These are phyloP conservation scores for Stenodema calcarata DNA, from an alignment of 2,888 invertebrate species.

Conservation along the genomic window DNA sequence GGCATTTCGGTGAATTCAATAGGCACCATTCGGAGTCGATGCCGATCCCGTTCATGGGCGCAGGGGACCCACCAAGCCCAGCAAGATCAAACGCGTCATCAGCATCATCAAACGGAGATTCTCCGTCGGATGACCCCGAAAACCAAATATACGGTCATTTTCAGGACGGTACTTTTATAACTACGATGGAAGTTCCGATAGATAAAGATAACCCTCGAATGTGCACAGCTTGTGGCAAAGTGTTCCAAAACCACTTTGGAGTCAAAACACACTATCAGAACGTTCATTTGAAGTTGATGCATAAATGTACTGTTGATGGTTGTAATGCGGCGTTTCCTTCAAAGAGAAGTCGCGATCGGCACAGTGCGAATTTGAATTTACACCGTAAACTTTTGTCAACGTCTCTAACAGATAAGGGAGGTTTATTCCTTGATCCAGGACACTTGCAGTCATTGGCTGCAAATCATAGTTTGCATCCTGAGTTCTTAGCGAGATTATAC, in stretches of 20 bases:
- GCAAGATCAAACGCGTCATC: constrained; percentile 69
- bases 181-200: constrained; percentile 82
- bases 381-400: constrained; percentile 88
- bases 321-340: constrained; percentile 95
- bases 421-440: constrained; percentile 62
- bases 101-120: constrained; percentile 66
- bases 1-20: constrained; percentile 69
- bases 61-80: constrained; percentile 67
- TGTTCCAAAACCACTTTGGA: constrained; percentile 91
- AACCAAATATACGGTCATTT: constrained; percentile 74
- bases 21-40: constrained; percentile 54
- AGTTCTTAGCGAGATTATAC: constrained; percentile 78
- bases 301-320: constrained; percentile 92
- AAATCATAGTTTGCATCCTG: constrained; percentile 69
- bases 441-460: constrained; percentile 66
- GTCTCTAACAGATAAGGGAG: constrained; percentile 59
- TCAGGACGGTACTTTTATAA: constrained; percentile 72
- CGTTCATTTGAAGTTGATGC: constrained; percentile 93
- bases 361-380: constrained; percentile 88
- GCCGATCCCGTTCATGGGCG: constrained; percentile 62
- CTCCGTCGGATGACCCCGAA: constrained; percentile 68
- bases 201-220: constrained; percentile 90
- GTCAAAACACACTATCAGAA: constrained; percentile 95
- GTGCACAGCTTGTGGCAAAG: constrained; percentile 90
- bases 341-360: constrained; percentile 88